Evolutionary conservation across 2,797 vertebrate species (phyloP), one percentile per base, ranked within the genome.

Genomic region (Sebastes iracundus): DNA sequence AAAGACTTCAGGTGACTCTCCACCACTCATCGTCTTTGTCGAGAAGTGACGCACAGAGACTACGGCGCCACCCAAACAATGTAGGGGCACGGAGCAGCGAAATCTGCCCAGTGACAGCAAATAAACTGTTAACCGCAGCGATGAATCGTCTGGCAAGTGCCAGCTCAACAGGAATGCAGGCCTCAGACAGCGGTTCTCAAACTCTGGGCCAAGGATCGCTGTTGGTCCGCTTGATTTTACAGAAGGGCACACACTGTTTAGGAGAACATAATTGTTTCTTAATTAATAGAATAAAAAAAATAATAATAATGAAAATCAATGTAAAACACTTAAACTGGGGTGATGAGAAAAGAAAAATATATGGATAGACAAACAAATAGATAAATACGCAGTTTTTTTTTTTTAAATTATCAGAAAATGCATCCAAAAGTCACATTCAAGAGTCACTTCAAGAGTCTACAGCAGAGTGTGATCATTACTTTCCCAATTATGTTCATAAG

Each of bases 21-120:
- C 71, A 77, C 80, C 78, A 71, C 74, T 83, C 72, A 55, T 77
- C 23, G 63, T 79, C 79, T 85, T 82, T 59, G 38, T 42, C 38
- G 63, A 87, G 80, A 88, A 85, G 77, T 85, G 90, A 87, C 76
- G 80, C 83, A 79, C 79, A 72, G 58, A 80, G 65, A 84, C 77
- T 77, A 66, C 56, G 30, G 80, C 77, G 64, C 79, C 88, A 88
- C 71, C 79, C 89, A 83, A 87, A 90, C 77, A 90, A 87, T 85
- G 80, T 67, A 82, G 78, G 88, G 82, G 85, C 87, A 90, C 12
- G 71, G 83, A 85, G 77, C 56, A 87, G 84, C 13, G 1, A 87
- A 90, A 90, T 93, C 90, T 93, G 90, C 92, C 89, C 88, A 79
- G 91, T 81, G 85, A 92, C 88, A 91, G 84, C 87, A 88, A 87